Base-by-base conservation (phyloP, 1,140 invertebrate genomes). In the Zaprionus camerounensis region DNA sequence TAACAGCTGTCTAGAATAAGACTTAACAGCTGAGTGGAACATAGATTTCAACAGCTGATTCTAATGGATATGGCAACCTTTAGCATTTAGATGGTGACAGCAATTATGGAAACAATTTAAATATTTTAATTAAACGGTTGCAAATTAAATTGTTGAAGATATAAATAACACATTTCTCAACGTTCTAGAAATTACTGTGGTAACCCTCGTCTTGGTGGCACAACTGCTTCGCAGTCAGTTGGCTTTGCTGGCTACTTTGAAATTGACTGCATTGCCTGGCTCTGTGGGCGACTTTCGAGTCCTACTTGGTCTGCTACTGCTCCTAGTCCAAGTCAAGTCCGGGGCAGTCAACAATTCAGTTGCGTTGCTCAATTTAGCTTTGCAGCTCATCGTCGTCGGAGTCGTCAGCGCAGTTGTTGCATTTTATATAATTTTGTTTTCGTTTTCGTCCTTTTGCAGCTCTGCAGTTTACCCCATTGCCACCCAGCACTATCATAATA, bases 291-390 rank as follows among this genome's bases (percentile, higher is more conserved):
- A 26, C 36, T 56, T 61, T 20, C 26, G 34, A 34, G 41, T 46
- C 41, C 41, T 46, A 9, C n/a, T 46, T 46, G n/a, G n/a, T 46
- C 13, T 38, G 51, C 44, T 26, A 7, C 15, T 34, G 17, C 31
- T 15, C 28, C 56, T 31, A 38, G 57, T 13, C 7, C 15, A n/a
- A n/a, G 38, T 13, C 38, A 11, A 22, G 11, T 46, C n/a, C n/a
- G n/a, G 15, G 22, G 17, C 55, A 38, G 55, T 67, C 31, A 26
- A 49, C 63, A 49, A 46, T 58, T 26, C 20, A 58, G 55, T 59
- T 66, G n/a, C 20, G 55, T 65, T 58, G 63, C 63, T 72, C 70
- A 72, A 67, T 72, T 72, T 67, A 55, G 56, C 24, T 67, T 51
- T 67, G 70, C 38, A 64, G 53, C 68, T 51, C 65, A 6, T 46